Evolutionary conservation across 2,888 invertebrate genomes (phyloP).

Genomic region (Pseudococcus longispinus): DNA sequence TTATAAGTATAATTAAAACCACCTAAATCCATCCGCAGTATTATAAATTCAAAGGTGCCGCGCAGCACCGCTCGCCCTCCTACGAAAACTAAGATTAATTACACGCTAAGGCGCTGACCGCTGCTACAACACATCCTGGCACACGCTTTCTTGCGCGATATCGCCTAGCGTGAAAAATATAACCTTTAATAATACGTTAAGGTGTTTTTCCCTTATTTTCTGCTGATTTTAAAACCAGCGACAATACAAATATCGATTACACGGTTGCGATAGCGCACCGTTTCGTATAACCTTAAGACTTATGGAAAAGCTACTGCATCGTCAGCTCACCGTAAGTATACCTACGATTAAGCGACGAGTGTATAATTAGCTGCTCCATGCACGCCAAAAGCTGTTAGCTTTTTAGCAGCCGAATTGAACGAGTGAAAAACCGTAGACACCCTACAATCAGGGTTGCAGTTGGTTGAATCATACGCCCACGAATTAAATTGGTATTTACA

Average conservation of each 20-base stretch:
- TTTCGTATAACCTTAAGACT: not conserved
- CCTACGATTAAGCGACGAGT: not conserved
- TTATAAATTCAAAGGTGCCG: conserved; percentile 33
- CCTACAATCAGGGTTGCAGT: too few relatives aligned
- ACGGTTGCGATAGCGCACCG: not conserved
- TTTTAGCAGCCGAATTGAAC: not conserved
- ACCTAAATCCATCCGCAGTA: conserved; percentile 10
- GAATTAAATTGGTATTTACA: too few relatives aligned
- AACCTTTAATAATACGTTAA: conserved; percentile 34
- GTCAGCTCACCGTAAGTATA: not conserved
- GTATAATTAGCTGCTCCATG: not conserved
- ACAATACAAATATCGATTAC: conserved; percentile 41
- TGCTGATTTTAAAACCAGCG: not conserved
- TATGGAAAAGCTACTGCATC: not conserved
- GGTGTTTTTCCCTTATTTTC: not conserved
- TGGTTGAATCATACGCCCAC: too few relatives aligned
- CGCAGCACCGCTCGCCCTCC: not conserved
- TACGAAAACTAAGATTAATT: conserved; percentile 5
- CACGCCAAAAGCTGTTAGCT: not conserved
- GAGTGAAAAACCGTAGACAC: not conserved
- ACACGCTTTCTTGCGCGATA: not conserved
- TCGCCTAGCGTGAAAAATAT: conserved; percentile 35
- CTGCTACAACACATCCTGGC: not conserved
- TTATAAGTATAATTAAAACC: conserved; percentile 31
- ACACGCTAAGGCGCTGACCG: conserved; percentile 19